A percentile compares a stretch with the other conserved stretches of the same genome.
phyloP scores from a whole-genome alignment of 1,140 invertebrate species.

The Pemphigus obesinymphae region DNA sequence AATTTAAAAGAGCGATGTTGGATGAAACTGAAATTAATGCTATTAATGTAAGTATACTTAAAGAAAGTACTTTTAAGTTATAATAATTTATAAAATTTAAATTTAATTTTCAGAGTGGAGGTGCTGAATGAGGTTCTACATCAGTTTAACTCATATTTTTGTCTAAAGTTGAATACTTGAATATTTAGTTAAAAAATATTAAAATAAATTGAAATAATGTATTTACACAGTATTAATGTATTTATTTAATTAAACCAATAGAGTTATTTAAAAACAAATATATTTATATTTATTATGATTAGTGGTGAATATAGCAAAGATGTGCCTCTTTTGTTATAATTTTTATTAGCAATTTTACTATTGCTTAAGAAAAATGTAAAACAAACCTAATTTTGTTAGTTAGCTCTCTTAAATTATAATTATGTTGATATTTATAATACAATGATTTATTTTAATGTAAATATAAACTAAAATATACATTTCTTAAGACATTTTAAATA shows the following conservation, averaged over 20 bases:
- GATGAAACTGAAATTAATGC: conserved; percentile 28
- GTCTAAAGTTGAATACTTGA: neutral
- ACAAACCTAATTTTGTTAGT: no score
- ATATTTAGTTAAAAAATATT: neutral
- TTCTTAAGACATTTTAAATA: no score
- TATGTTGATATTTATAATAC: no score
- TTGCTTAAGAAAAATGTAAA: no score
- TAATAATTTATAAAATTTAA: neutral
- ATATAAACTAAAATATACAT: no score
- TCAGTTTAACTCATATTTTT: neutral
- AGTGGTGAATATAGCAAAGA: no score
- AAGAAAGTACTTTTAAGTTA: neutral
- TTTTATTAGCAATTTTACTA: no score
- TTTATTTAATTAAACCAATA: neutral
- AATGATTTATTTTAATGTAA: no score
- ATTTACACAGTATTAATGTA: neutral
- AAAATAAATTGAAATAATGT: neutral
- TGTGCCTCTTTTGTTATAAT: no score
- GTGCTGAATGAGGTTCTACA: conserved; percentile 6
- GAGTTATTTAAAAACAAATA: neutral
- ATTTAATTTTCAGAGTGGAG: conserved; percentile 21
- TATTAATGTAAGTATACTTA: conserved; percentile 18
- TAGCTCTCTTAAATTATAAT: no score
- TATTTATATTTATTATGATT: neutral
- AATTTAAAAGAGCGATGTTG: neutral